Evolutionary conservation across 1,140 invertebrate genomes (phyloP), one percentile per base, ranked within the genome.

Genomic region (Diploscapter pachys): DNA sequence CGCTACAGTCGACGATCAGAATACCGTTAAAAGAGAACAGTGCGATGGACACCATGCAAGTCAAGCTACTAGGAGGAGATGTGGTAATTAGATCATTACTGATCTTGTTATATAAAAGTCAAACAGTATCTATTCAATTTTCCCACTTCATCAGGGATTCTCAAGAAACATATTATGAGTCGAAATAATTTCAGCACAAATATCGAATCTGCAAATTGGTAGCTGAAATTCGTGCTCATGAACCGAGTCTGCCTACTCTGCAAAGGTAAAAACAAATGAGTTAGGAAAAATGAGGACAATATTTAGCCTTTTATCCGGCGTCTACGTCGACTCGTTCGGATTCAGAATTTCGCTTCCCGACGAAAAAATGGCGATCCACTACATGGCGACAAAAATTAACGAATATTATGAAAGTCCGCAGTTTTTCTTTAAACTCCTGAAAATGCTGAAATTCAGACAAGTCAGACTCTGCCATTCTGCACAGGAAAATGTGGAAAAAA

Each of bases 241-340:
- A 89, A 79, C 89, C 89, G 0, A 85, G 86, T 69, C 81, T 89
- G 4, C 89, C 89, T 6, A 86, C 87, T 9, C 88, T 87, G 80
- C 88, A 89, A 79, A 87, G 72, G 31, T 31, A 31, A 31, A 31
- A 31, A 31, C 31, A 31, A 31, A 31, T 31, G 31, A 31, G 31
- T 31, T 31, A 31, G 31, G 31, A 31, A 31, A 31, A 31, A 31
- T 31, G 31, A 31, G 31, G 31, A 31, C 31, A 31, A 31, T 31
- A 31, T 31, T 31, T 31, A 31, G 31, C 73, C 88, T 59, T 73
- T 81, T 49, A 80, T 81, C n/a, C 72, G 81, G 48, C 83, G 85
- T 85, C 48, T 88, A 89, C 80, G 87, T 89, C 5, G 89, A 89
- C 78, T 80, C 76, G 13, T 87, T 88, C 79, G 89, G 89, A 9